Percentiles rank a stretch among this genome's conserved stretches.
phyloP scores from a whole-genome alignment of 2,888 invertebrate genomes.

The Rutpela maculata region DNA sequence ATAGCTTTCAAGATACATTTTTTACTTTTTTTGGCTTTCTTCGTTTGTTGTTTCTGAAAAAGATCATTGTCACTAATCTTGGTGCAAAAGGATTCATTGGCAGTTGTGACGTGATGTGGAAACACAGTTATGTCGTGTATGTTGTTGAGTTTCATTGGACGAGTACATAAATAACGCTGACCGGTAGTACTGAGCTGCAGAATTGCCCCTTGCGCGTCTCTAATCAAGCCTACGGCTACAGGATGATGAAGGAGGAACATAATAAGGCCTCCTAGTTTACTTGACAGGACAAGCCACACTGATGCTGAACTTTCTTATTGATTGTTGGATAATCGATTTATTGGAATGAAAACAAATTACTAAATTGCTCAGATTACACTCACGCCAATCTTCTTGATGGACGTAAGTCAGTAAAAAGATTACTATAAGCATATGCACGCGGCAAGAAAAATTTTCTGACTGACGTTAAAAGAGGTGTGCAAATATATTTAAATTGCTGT shows the following conservation, averaged over 20 bases:
- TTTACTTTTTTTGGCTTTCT: no score
- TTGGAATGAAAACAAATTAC: background rate
- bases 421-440: background rate
- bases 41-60: background rate
- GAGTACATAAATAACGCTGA: slow-evolving; percentile 53
- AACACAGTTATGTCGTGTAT: slow-evolving; percentile 55
- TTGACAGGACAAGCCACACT: slow-evolving; percentile 29
- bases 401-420: background rate
- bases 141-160: slow-evolving; percentile 56
- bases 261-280: slow-evolving; percentile 19
- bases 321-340: background rate
- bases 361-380: background rate
- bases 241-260: slow-evolving; percentile 18
- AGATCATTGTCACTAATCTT: background rate
- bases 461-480: background rate
- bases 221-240: slow-evolving; percentile 27
- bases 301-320: slow-evolving; percentile 5
- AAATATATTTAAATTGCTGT: background rate
- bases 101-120: slow-evolving; percentile 49
- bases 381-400: background rate
- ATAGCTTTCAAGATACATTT: no score
- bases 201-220: slow-evolving; percentile 24
- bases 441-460: background rate
- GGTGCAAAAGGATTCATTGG: slow-evolving; percentile 27
- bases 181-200: slow-evolving; percentile 9